Evolutionary conservation across 2,797 vertebrate species (phyloP).

Genomic region (Anas acuta): DNA sequence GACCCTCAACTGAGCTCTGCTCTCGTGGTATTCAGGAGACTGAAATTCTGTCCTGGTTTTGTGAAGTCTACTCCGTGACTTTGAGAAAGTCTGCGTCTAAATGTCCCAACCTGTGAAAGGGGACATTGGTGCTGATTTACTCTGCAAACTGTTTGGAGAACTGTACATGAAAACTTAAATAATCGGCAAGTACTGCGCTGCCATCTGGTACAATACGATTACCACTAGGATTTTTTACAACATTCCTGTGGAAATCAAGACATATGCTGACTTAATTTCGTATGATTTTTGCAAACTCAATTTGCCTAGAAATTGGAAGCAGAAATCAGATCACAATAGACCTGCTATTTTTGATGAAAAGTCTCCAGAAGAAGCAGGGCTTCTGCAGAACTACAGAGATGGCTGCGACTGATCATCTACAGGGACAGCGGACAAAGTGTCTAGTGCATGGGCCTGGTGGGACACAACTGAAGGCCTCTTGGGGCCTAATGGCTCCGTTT

Average conservation of each 20-base stretch:
- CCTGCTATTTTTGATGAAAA: background rate
- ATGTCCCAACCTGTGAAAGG: background rate
- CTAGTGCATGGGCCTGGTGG: background rate
- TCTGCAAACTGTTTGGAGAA: background rate
- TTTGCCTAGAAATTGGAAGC: background rate
- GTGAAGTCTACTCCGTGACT: background rate
- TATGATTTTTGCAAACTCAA: background rate
- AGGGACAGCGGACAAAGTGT: background rate
- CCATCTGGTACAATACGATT: background rate
- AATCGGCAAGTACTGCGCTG: background rate
- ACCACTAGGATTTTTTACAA: background rate
- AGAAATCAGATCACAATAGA: background rate
- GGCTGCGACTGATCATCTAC: background rate
- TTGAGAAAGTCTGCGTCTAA: background rate
- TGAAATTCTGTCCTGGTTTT: background rate
- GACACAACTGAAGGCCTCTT: background rate
- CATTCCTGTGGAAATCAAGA: background rate
- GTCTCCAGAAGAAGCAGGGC: background rate
- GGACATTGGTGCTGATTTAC: background rate
- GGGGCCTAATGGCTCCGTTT: background rate
- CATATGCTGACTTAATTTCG: slow-evolving; percentile 2
- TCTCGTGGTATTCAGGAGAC: background rate
- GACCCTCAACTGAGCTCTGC: background rate
- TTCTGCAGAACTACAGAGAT: background rate
- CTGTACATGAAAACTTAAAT: background rate